phyloP scores from a whole-genome alignment of 92 coral and sea anemone genomes.

The Zoanthus sociatus region DNA sequence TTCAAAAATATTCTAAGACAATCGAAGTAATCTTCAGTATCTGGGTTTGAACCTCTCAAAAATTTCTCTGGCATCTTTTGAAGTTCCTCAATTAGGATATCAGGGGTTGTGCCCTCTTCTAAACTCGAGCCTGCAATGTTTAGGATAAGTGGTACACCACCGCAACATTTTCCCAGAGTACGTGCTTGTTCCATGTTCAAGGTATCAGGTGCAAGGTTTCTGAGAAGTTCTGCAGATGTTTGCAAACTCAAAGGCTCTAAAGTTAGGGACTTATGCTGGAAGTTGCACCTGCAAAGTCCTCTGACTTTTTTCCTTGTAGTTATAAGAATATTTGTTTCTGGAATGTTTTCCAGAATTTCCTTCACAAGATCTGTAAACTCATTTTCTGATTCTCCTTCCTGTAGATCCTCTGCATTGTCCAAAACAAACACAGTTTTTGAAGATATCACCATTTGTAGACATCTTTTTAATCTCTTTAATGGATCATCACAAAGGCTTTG shows the following conservation, averaged over 20 bases:
- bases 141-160: slow-evolving; percentile 75
- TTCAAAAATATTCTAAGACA: slow-evolving; percentile 64
- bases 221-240: slow-evolving; percentile 17
- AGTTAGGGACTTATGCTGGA: neutral
- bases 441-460: neutral
- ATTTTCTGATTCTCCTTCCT: slow-evolving; percentile 22
- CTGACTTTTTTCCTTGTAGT: slow-evolving; percentile 63
- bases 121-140: slow-evolving; percentile 62
- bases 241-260: neutral
- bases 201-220: neutral
- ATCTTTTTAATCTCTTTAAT: slow-evolving; percentile 34
- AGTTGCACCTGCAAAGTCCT: neutral
- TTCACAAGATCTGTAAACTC: slow-evolving; percentile 60
- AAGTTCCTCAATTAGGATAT: slow-evolving; percentile 52
- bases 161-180: slow-evolving; percentile 61
- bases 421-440: slow-evolving; percentile 63
- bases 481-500: slow-evolving; percentile 47
- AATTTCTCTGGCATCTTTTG: slow-evolving; percentile 51
- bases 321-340: slow-evolving; percentile 47
- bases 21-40: slow-evolving; percentile 1
- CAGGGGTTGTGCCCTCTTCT: slow-evolving; percentile 18
- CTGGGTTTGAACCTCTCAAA: slow-evolving; percentile 43
- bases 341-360: slow-evolving; percentile 52
- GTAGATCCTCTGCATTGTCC: slow-evolving; percentile 86
- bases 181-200: slow-evolving; percentile 26